Evolutionary conservation across 1,140 invertebrate genomes (phyloP).

Genomic region (Acromyrmex echinatior): DNA sequence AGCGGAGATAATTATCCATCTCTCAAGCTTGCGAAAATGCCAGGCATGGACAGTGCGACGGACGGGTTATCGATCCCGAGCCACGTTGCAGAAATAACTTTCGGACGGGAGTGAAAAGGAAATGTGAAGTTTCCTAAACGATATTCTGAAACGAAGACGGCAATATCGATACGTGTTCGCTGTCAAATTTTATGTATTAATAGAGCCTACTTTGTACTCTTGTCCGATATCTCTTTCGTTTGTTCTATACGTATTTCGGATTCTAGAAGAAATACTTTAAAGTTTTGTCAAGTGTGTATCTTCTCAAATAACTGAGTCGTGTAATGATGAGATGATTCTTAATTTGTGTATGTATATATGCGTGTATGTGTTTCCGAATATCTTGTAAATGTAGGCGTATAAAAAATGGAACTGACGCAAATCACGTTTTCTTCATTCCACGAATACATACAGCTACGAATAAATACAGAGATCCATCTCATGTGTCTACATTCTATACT

Average conservation of each 20-base stretch:
- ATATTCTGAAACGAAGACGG: conserved; percentile 16
- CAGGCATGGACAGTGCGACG: conserved; percentile 41
- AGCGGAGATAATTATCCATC: conserved; percentile 52
- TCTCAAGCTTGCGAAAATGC: conserved; percentile 41
- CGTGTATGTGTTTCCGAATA: neutral
- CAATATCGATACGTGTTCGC: conserved; percentile 24
- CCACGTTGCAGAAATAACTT: conserved; percentile 61
- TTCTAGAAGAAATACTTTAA: neutral
- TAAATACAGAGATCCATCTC: conserved; percentile 23
- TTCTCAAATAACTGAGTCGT: neutral
- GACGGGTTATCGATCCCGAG: conserved; percentile 45
- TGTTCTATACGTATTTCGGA: neutral
- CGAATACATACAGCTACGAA: conserved; percentile 22
- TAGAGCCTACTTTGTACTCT: conserved; percentile 9
- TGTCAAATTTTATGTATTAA: conserved; percentile 50
- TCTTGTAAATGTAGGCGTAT: neutral
- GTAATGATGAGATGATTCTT: neutral
- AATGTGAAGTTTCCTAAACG: conserved; percentile 47
- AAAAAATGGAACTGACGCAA: conserved; percentile 1
- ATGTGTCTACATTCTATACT: conserved; percentile 8
- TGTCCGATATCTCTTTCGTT: neutral
- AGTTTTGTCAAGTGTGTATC: neutral
- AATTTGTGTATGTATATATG: neutral
- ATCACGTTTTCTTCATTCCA: conserved; percentile 21
- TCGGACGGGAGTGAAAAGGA: conserved; percentile 32